phyloP scores from a whole-genome alignment of 30 jellyfish, hydroid and myxozoan genomes.

The Pelagia noctiluca region DNA sequence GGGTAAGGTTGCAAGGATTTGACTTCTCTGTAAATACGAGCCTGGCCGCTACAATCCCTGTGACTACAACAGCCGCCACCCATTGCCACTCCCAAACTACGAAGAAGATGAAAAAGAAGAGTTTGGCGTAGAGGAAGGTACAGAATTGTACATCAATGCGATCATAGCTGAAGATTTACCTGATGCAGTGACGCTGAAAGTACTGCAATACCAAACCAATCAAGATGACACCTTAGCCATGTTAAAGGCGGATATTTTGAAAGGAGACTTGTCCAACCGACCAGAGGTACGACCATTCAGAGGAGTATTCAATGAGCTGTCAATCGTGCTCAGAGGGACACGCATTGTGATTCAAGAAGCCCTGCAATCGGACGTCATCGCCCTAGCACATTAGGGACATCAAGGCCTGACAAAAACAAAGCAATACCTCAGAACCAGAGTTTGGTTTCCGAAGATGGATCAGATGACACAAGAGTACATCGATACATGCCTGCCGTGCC shows the following conservation, averaged over 20 bases:
- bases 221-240: constrained; percentile 29
- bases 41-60: constrained; percentile 47
- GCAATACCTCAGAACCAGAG: constrained; percentile 41
- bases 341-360: neutral
- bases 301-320: neutral
- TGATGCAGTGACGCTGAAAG: constrained; percentile 15
- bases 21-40: constrained; percentile 17
- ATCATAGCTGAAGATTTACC: constrained; percentile 34
- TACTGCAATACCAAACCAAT: constrained; percentile 24
- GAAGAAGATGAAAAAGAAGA: constrained; percentile 18
- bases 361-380: neutral
- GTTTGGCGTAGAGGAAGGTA: constrained; percentile 19
- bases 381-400: constrained; percentile 17
- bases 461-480: constrained; percentile 17
- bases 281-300: no score
- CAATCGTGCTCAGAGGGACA: constrained; percentile 17
- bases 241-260: constrained; percentile 23
- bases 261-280: constrained; percentile 19
- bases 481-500: constrained; percentile 33
- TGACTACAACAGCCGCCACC: constrained; percentile 57
- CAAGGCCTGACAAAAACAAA: constrained; percentile 55
- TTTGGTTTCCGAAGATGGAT: constrained; percentile 46
- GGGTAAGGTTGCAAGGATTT: constrained; percentile 45
- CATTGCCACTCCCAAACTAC: constrained; percentile 12
- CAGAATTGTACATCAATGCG: constrained; percentile 24